These are phyloP conservation scores for Okamejei kenojei DNA, from an alignment of 2,797 vertebrate genomes.

Conservation along the genomic window DNA sequence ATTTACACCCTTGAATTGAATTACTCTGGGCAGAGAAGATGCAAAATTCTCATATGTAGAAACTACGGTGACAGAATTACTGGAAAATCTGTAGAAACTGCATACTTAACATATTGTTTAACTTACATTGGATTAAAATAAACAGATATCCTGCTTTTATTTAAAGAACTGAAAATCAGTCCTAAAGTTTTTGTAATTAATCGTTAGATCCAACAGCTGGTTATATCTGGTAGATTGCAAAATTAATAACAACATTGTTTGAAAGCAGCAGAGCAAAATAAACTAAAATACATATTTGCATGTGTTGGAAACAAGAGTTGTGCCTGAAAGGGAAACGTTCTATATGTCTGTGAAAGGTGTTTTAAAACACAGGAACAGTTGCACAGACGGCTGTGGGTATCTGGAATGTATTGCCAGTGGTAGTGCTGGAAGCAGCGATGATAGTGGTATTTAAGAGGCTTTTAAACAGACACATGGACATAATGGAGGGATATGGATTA, in stretches of 20 bases:
- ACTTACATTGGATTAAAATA: not conserved
- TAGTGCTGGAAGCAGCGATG: too few relatives aligned
- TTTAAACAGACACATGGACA: too few relatives aligned
- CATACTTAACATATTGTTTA: not conserved
- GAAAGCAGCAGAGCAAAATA: not conserved
- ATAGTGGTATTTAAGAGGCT: too few relatives aligned
- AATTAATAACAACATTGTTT: not conserved
- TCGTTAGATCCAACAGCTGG: not conserved
- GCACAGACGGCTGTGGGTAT: too few relatives aligned
- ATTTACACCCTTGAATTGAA: conserved; percentile 9
- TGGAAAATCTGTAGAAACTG: not conserved
- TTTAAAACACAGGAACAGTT: not conserved
- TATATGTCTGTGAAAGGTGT: not conserved
- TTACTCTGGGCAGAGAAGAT: not conserved
- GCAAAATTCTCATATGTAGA: not conserved
- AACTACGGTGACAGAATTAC: not conserved
- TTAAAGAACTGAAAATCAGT: not conserved
- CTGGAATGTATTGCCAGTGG: too few relatives aligned
- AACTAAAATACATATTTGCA: not conserved
- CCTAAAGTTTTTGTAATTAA: not conserved
- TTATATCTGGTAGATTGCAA: not conserved
- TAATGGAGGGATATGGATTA: too few relatives aligned
- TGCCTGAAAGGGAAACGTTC: not conserved
- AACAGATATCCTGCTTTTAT: not conserved
- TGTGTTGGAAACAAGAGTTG: not conserved